phyloP scores from a whole-genome alignment of 1,140 invertebrate species.

The Mactra quadrangularis region DNA sequence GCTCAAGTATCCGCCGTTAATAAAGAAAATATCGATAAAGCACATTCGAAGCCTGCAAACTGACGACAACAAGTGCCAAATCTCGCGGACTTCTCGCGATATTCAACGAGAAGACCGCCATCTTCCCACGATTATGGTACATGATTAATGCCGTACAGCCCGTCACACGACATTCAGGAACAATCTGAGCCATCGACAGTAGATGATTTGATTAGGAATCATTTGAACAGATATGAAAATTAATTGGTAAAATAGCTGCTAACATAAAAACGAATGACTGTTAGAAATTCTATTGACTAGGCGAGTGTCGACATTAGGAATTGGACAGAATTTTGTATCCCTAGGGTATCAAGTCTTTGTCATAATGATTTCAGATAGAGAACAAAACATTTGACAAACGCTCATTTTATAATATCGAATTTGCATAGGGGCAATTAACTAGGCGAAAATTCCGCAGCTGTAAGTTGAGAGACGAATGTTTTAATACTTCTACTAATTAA shows the following conservation, averaged over 20 bases:
- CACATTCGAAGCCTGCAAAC: neutral
- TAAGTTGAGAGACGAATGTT: slow-evolving; percentile 40
- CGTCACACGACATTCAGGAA: slow-evolving; percentile 26
- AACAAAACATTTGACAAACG: slow-evolving; percentile 64
- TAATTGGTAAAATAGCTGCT: slow-evolving; percentile 62
- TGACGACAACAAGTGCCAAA: slow-evolving; percentile 37
- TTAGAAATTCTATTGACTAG: slow-evolving; percentile 51
- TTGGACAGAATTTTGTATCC: slow-evolving; percentile 51
- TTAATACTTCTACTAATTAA: slow-evolving; percentile 59
- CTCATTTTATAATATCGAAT: slow-evolving; percentile 64
- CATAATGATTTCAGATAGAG: slow-evolving; percentile 59
- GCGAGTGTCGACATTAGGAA: slow-evolving; percentile 26
- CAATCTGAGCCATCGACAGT: slow-evolving; percentile 31
- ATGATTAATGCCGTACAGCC: slow-evolving; percentile 55
- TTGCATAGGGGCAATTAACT: slow-evolving; percentile 64
- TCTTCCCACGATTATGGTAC: slow-evolving; percentile 29
- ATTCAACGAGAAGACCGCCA: slow-evolving; percentile 19
- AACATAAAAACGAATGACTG: slow-evolving; percentile 45
- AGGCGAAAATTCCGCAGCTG: slow-evolving; percentile 51
- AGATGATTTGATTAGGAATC: slow-evolving; percentile 59
- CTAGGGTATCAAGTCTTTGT: slow-evolving; percentile 36
- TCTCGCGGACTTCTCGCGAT: neutral
- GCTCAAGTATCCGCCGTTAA: slow-evolving; percentile 12
- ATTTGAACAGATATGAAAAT: slow-evolving; percentile 65
- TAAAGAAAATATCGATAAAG: slow-evolving; percentile 18